Base-by-base conservation (phyloP, 2,888 invertebrate species). In the Tridacna crocea region DNA sequence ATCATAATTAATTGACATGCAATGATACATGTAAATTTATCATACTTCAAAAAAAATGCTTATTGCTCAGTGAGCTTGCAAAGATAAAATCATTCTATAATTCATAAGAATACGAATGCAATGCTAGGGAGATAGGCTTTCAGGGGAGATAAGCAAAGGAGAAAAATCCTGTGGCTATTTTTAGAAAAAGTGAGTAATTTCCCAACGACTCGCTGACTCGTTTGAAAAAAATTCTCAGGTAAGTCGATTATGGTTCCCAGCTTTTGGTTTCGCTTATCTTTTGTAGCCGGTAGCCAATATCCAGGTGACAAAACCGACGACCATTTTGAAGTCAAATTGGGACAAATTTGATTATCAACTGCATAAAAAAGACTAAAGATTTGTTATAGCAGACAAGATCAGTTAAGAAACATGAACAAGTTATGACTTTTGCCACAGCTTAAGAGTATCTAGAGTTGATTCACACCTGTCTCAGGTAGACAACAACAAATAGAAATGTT, bases 221-320 rank as follows among this genome's bases (percentile, higher is more conserved):
- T 22, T 70, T 70, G 46, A 51, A 70, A 61, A 55, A 70, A 70
- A 70, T 46, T 70, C 70, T 46, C 70, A 70, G 70, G 70, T 70
- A 70, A 51, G 70, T 70, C 70, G 51, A 3, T 36, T 3, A 24
- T 70, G 48, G 51, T 70, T 24, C 70, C 51, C 70, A 17, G 27
- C 46, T 17, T 66, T 24, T 66, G 0, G 6, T 3, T 2, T 2
- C 11, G 66, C 27, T 36, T 27, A 6, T 2, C 8, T 6, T 55
- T 0, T 47, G 3, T 22, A 61, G 24, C 47, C 3, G 74, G 74
- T 12, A 17, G 46, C 22, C 65, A n/a, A 66, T 68, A 74, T 77
- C 61, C 81, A 84, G 84, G 84, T 84, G 79, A 84, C 76, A 80
- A 79, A 36, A 74, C 79, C 65, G 81, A 68, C 84, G 72, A 81